Evolutionary conservation across 2,797 vertebrate species (phyloP), one percentile per base, ranked within the genome.

Genomic region (Synanceia verrucosa): DNA sequence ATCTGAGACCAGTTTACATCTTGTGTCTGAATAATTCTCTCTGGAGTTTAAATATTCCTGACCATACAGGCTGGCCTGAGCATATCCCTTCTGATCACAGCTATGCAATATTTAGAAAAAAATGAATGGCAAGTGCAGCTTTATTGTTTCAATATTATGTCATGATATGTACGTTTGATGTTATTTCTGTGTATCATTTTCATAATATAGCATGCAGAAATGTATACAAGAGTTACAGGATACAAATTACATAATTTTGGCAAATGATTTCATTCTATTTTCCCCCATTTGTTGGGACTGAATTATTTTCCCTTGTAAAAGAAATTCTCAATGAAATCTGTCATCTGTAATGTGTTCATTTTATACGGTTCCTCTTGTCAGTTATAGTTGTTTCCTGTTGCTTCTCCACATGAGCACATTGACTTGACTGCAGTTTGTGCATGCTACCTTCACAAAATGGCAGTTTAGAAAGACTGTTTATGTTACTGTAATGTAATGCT

Each of bases 51-150:
- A 59, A 50, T 63, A 33, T 56, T 82, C 44, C 73, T 78, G 63
- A 78, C 31, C 57, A 46, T 64, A 51, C 65, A 79, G 65, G 58
- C 76, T 73, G 73, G 61, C 57, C 69, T 57, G 75, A 86, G 78
- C 73, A 51, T 73, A 78, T 59, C 74, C 73, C 56, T 59, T 79
- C 66, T 82, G 76, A 88, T 81, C 79, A 86, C 79, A 88, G 90
- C 92, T 93, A 91, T 93, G 93, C 91, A 93, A 88, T 71, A 58
- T 26, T 60, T 37, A 37, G 21, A 11, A 21, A 12, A 90, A 93
- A 90, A 84, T 55, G 83, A 92, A 91, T 88, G 90, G 93, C 92
- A 83, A 80, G 66, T 83, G 84, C 82, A 83, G 82, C 87, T 90
- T 87, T 86, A 78, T 81, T 78, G 48, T 79, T 87, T 81, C 10